Percentiles rank a stretch among this genome's conserved stretches.
Conservation (phyloP, 2,797 vertebrate genomes). For the Amniataba percoides region DNA sequence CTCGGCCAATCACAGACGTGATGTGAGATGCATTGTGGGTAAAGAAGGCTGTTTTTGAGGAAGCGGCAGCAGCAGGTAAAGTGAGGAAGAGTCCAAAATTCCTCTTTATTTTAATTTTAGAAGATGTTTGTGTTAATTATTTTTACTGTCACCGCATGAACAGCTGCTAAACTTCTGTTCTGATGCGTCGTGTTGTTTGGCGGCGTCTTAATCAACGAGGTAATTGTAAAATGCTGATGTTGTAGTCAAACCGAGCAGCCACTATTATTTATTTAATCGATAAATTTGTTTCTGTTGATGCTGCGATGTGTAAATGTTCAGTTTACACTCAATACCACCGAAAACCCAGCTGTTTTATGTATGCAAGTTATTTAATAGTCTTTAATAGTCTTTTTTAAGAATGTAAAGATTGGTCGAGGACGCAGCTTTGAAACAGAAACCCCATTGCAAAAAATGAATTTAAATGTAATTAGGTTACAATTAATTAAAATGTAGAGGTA, state of each 20-base stretch:
- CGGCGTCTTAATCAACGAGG: background rate
- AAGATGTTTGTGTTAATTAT: background rate
- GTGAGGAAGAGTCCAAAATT: background rate
- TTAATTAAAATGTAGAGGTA: too few relatives aligned
- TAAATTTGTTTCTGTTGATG: background rate
- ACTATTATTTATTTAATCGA: background rate
- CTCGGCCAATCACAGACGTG: slow-evolving; percentile 51
- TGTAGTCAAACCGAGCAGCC: background rate
- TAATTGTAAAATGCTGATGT: background rate
- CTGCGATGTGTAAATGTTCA: background rate
- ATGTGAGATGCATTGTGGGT: slow-evolving; percentile 63
- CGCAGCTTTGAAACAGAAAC: background rate
- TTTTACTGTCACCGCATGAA: background rate
- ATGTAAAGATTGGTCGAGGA: slow-evolving; percentile 1
- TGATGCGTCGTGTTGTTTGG: background rate
- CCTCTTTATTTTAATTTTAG: background rate
- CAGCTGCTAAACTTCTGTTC: background rate
- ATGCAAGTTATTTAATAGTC: background rate
- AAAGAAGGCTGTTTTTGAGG: too few relatives aligned
- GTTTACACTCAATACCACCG: background rate
- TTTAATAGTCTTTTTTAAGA: too few relatives aligned
- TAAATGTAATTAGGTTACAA: too few relatives aligned
- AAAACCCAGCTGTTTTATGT: background rate
- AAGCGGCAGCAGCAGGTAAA: slow-evolving; percentile 23
- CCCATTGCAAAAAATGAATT: background rate